phyloP scores from a whole-genome alignment of 2,113 vertebrate species.

The Corythornis madagascariensis region DNA sequence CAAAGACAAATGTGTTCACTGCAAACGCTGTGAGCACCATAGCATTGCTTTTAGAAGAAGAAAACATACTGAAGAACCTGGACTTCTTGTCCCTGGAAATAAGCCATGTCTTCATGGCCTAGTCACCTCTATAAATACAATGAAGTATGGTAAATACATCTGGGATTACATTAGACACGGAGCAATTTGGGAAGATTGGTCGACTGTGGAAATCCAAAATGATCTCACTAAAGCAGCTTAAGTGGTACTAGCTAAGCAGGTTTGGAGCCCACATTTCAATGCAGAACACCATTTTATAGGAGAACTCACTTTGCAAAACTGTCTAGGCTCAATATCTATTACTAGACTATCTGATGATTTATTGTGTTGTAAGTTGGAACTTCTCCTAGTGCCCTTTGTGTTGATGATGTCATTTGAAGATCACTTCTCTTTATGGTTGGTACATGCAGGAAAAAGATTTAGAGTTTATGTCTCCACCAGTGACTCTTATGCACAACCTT shows the following conservation, averaged over 20 bases:
- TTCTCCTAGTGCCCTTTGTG: conserved; percentile 56
- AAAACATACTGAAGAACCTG: conserved; percentile 10
- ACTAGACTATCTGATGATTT: conserved; percentile 39
- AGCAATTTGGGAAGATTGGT: conserved; percentile 54
- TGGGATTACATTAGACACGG: conserved; percentile 38
- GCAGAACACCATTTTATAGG: background rate
- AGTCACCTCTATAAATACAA: conserved; percentile 58
- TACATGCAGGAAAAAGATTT: background rate
- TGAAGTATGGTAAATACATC: conserved; percentile 57
- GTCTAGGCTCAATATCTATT: conserved; percentile 47
- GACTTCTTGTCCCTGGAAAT: conserved; percentile 56
- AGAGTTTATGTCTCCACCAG: background rate
- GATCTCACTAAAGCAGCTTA: conserved; percentile 52
- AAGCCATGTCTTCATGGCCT: conserved; percentile 59
- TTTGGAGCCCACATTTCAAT: conserved; percentile 33
- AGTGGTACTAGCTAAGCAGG: conserved; percentile 54
- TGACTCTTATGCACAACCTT: background rate
- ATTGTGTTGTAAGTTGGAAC: conserved; percentile 39
- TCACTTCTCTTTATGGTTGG: conserved; percentile 17
- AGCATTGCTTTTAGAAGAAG: conserved; percentile 1
- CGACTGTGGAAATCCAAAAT: conserved; percentile 51
- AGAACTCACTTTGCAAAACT: conserved; percentile 21
- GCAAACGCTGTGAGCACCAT: background rate
- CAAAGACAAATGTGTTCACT: conserved; percentile 47
- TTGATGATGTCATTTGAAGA: conserved; percentile 66